phyloP scores from a whole-genome alignment of 1,140 invertebrate species.

The Diprion similis region DNA sequence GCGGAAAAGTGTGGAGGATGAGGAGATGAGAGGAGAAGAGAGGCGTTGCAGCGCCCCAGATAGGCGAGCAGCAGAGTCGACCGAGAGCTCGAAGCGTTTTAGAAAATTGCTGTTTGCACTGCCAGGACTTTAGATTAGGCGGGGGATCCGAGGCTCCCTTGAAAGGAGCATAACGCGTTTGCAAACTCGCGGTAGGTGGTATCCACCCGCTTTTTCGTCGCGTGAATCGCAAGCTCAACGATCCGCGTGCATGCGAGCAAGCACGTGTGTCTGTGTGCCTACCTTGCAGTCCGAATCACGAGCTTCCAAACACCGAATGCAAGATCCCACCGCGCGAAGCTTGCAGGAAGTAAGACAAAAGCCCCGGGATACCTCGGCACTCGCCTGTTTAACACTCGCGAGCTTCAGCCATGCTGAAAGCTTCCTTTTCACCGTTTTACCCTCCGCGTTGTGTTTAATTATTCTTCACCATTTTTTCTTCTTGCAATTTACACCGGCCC shows the following conservation, averaged over 20 bases:
- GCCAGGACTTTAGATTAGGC: constrained; percentile 7
- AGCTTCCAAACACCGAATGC: not conserved
- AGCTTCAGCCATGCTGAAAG: too few species aligned
- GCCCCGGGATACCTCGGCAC: not conserved
- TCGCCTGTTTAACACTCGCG: too few species aligned
- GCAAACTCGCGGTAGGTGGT: not conserved
- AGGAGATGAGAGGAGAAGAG: not conserved
- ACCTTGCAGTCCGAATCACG: not conserved
- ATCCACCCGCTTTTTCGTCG: not conserved
- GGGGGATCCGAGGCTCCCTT: not conserved
- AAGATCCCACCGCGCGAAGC: not conserved
- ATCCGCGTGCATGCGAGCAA: too few species aligned
- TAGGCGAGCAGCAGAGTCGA: not conserved
- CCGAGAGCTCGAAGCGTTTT: constrained; percentile 1
- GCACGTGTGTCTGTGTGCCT: not conserved
- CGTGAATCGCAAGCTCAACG: too few species aligned
- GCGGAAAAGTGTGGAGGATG: too few species aligned
- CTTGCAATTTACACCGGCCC: too few species aligned
- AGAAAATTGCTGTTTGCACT: constrained; percentile 7
- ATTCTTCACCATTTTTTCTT: too few species aligned
- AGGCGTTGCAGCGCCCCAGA: constrained; percentile 1
- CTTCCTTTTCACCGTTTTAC: too few species aligned
- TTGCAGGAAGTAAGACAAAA: not conserved
- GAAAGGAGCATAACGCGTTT: not conserved
- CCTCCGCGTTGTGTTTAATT: too few species aligned